A percentile compares a stretch with the other conserved stretches of the same genome.
Evolutionary conservation across 1,140 invertebrate genomes (phyloP).

Genomic region (Maniola jurtina): DNA sequence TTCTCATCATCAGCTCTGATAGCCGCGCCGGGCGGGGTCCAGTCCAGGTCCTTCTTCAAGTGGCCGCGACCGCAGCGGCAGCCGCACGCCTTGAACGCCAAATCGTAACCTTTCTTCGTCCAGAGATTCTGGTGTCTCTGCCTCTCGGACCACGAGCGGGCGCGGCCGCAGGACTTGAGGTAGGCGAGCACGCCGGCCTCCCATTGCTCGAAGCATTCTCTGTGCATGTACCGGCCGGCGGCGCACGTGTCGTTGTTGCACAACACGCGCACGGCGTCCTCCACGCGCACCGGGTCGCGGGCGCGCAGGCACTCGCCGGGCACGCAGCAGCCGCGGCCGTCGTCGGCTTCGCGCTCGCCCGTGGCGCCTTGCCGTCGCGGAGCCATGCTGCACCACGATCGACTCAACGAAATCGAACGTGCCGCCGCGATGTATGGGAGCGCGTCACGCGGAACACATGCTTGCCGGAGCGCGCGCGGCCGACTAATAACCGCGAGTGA

Average conservation of each 20-base stretch:
- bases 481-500: conserved; percentile 77
- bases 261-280: conserved; percentile 91
- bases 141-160: conserved; percentile 95
- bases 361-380: conserved; percentile 72
- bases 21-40: conserved; percentile 84
- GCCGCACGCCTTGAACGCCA: conserved; percentile 93
- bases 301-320: conserved; percentile 88
- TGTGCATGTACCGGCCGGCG: conserved; percentile 95
- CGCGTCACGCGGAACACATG: conserved; percentile 71
- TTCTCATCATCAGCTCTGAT: conserved; percentile 86
- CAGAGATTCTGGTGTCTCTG: conserved; percentile 96
- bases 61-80: conserved; percentile 94
- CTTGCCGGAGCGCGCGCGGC: conserved; percentile 74
- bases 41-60: conserved; percentile 95
- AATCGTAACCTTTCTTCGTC: conserved; percentile 98
- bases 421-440: conserved; percentile 50
- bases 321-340: conserved; percentile 85
- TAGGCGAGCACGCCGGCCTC: conserved; percentile 93
- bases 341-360: conserved; percentile 74
- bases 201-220: conserved; percentile 96
- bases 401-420: conserved; percentile 72
- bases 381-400: conserved; percentile 66
- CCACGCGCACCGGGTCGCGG: conserved; percentile 82
- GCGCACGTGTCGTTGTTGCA: conserved; percentile 97
- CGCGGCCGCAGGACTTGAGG: conserved; percentile 92